Evolutionary conservation across 2,888 invertebrate species (phyloP), one percentile per base, ranked within the genome.

Genomic region (Cephus pulcher): DNA sequence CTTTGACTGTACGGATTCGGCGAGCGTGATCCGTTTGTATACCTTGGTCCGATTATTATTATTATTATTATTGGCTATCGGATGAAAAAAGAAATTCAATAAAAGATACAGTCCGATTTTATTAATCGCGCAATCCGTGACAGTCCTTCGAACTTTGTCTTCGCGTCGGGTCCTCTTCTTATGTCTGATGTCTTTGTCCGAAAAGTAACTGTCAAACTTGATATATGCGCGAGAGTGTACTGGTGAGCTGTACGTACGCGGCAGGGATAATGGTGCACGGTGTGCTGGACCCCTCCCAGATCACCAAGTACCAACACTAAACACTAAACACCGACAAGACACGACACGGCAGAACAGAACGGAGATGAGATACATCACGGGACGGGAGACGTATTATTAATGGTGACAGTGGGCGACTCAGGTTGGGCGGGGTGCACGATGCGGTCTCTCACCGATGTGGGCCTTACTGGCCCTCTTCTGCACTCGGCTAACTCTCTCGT

Each of bases 381-480:
- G 88, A 90, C 90, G 89, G 89, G 90, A 90, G 91, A 91, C 91
- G 90, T 91, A 91, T 91, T 91, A 91, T 91, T 91, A 91, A 91
- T 91, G 91, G 91, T 91, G 91, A 91, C 91, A 91, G 91, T 91
- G 91, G 91, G 91, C 91, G 91, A 91, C 91, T 87, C 89, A 86
- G 86, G 89, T 88, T 91, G 91, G 90, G 91, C 91, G 91, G 91
- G 90, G 89, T 90, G 88, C 86, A 83, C 87, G 83, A 85, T 83
- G 83, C 81, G 85, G 86, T 82, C 82, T 40, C 15, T 83, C 85
- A 83, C 84, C 85, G 85, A 86, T 85, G 83, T 84, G 85, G 84
- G 85, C 84, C 85, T 77, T 79, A 56, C 78, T 37, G 70, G 34
- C 68, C 35, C 78, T 40, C 73, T 69, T 70, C 80, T 78, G 73